phyloP scores from a whole-genome alignment of 1,140 invertebrate species.

The Doryteuthis pealeii region DNA sequence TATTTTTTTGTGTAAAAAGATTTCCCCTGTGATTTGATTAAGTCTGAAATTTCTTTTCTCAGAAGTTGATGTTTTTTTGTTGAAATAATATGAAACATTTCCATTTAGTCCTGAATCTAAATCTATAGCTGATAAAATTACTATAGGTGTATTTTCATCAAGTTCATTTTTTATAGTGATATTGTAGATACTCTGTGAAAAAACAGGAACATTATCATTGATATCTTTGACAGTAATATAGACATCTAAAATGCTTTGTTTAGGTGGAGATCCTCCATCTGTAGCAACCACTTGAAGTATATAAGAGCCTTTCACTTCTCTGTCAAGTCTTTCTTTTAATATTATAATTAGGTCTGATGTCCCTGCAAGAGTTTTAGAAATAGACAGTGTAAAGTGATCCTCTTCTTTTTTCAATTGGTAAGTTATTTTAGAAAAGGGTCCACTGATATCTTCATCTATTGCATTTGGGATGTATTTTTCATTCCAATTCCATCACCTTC shows the following conservation, averaged over 20 bases:
- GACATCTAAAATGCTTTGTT: conserved; percentile 70
- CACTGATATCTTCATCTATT: conserved; percentile 66
- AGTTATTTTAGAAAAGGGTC: conserved; percentile 30
- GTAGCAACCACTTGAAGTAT: conserved; percentile 77
- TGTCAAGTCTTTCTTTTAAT: conserved; percentile 78
- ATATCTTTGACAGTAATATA: conserved; percentile 86
- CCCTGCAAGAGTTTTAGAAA: conserved; percentile 35
- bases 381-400: conserved; percentile 33
- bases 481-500: conserved; percentile 61
- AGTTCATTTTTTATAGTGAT: conserved; percentile 37
- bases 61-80: conserved; percentile 64
- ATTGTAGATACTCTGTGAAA: conserved; percentile 73
- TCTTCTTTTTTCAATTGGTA: conserved; percentile 41
- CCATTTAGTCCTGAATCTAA: conserved; percentile 49
- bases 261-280: conserved; percentile 73
- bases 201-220: conserved; percentile 89
- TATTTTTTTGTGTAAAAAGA: conserved; percentile 72
- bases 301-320: conserved; percentile 77
- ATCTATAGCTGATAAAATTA: conserved; percentile 40
- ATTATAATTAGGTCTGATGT: conserved; percentile 39
- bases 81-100: conserved; percentile 70
- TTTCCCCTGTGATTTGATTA: conserved; percentile 45
- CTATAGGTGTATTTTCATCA: conserved; percentile 35
- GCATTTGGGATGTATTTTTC: conserved; percentile 67
- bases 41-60: conserved; percentile 44